phyloP scores from a whole-genome alignment of 2,888 invertebrate genomes.

The Drosophila kokeensis region DNA sequence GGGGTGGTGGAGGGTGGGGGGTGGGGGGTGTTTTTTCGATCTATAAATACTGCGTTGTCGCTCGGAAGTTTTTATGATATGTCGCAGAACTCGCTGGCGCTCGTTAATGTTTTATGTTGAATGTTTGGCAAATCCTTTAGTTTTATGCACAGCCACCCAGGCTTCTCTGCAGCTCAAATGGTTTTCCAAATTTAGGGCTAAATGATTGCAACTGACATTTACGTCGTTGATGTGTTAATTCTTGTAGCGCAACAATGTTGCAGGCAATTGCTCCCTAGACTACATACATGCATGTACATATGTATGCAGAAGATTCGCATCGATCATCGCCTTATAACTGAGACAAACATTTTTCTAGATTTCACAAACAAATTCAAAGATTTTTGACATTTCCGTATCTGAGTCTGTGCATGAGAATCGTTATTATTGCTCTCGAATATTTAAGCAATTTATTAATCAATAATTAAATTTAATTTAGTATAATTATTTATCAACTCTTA shows the following conservation, averaged over 20 bases:
- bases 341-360: neutral
- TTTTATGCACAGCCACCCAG: conserved; percentile 47
- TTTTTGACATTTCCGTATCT: neutral
- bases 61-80: conserved; percentile 63
- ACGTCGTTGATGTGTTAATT: conserved; percentile 71
- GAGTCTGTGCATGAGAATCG: neutral
- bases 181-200: conserved; percentile 41
- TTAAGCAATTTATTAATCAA: too few species aligned
- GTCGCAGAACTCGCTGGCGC: conserved; percentile 44
- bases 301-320: neutral
- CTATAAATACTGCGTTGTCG: conserved; percentile 59
- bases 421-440: too few species aligned
- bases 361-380: neutral
- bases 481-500: too few species aligned
- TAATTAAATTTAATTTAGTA: too few species aligned
- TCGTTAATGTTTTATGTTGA: conserved; percentile 64
- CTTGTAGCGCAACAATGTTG: conserved; percentile 67
- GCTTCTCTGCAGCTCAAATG: conserved; percentile 36
- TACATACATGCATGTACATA: too few species aligned
- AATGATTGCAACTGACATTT: conserved; percentile 64
- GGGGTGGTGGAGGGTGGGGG: conserved; percentile 6
- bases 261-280: conserved; percentile 13
- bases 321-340: neutral
- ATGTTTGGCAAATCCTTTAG: conserved; percentile 70
- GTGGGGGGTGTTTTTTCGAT: conserved; percentile 43